A percentile compares a stretch with the other conserved stretches of the same genome.
Evolutionary conservation across 1,140 invertebrate genomes (phyloP).

Genomic region (Grapholita molesta): DNA sequence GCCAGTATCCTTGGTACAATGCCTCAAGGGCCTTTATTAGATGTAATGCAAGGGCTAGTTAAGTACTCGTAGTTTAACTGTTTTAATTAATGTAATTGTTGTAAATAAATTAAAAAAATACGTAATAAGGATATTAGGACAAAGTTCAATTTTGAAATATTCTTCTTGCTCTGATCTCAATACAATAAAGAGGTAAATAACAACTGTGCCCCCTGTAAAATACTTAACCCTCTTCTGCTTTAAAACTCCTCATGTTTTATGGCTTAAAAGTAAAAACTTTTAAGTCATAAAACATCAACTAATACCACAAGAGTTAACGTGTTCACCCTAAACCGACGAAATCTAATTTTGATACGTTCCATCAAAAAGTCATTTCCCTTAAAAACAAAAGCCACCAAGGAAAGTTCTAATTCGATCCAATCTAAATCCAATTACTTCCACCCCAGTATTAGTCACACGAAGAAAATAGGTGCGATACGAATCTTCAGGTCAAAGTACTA

Average conservation of each 20-base stretch:
- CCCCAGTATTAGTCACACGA: constrained; percentile 46
- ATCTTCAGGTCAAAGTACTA: constrained; percentile 19
- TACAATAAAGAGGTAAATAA: no score
- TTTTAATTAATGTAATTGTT: no score
- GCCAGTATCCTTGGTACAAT: no score
- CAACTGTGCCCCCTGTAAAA: no score
- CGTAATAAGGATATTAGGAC: no score
- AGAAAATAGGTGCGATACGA: constrained; percentile 28
- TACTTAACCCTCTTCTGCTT: no score
- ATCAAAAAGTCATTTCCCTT: constrained; percentile 68
- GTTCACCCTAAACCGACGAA: constrained; percentile 25
- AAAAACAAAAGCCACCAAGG: constrained; percentile 63
- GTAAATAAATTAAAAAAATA: no score
- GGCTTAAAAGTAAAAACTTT: not conserved
- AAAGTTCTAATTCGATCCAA: constrained; percentile 71
- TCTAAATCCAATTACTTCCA: constrained; percentile 71
- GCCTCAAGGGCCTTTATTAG: no score
- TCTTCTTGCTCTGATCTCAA: no score
- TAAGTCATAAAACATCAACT: not conserved
- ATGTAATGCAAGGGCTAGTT: no score
- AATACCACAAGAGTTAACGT: not conserved
- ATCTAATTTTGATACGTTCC: constrained; percentile 63
- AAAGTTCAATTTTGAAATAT: no score
- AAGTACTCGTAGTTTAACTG: no score
- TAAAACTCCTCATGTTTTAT: not conserved